These are phyloP conservation scores for Lepidurus apus DNA, from an alignment of 1,140 invertebrate genomes.

Conservation along the genomic window DNA sequence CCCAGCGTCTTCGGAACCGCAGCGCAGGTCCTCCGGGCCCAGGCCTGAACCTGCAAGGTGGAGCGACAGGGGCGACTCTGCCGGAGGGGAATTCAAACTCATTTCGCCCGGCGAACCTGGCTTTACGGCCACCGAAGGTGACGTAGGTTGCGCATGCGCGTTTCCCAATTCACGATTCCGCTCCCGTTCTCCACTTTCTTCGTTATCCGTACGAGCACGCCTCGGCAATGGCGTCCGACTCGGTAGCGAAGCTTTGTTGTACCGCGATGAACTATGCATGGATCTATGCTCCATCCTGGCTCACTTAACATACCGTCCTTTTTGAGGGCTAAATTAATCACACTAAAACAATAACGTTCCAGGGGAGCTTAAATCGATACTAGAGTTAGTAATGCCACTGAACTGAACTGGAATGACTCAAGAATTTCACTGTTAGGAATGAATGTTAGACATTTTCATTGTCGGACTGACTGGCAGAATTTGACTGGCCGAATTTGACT, in stretches of 20 bases:
- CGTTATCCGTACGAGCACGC: neutral
- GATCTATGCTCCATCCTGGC: neutral
- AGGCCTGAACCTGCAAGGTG: neutral
- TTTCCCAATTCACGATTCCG: neutral
- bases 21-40: neutral
- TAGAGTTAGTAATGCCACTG: neutral
- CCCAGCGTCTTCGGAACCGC: neutral
- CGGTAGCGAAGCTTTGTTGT: constrained; percentile 8
- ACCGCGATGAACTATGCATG: neutral
- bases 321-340: neutral
- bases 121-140: neutral
- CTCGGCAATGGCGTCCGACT: constrained; percentile 17
- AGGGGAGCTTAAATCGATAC: neutral
- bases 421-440: neutral
- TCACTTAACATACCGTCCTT: neutral
- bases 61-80: neutral
- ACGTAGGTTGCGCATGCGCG: neutral
- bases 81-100: neutral
- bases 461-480: neutral
- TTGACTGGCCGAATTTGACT: neutral
- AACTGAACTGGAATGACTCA: neutral
- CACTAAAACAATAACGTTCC: neutral
- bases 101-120: neutral
- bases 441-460: neutral
- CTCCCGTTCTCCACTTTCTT: neutral